Percentiles rank a stretch among this genome's conserved stretches.
Evolutionary conservation across 2,797 vertebrate species (phyloP).

Genomic region (Chelonia mydas): DNA sequence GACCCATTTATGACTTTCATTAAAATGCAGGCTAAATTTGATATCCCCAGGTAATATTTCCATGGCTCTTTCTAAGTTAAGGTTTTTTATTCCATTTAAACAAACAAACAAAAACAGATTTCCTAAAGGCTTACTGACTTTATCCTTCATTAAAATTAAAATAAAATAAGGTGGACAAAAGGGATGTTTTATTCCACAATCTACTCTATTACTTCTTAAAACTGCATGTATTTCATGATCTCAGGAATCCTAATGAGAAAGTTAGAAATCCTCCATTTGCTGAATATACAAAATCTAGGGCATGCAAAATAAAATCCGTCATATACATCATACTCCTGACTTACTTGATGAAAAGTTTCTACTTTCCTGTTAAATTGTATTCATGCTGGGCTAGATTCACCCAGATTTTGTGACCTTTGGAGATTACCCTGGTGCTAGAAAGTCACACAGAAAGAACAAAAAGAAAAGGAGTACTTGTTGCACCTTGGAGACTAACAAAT

Average conservation of each 20-base stretch:
- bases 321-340: neutral
- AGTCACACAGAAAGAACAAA: neutral
- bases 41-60: conserved; percentile 61
- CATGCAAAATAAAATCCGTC: neutral
- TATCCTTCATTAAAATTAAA: conserved; percentile 35
- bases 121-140: conserved; percentile 38
- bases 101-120: conserved; percentile 7
- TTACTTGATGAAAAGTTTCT: neutral
- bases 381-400: neutral
- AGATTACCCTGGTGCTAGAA: neutral
- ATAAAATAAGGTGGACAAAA: neutral
- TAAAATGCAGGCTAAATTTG: conserved; percentile 70
- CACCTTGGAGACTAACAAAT: no score
- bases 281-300: neutral
- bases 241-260: neutral
- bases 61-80: conserved; percentile 51
- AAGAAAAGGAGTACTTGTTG: no score
- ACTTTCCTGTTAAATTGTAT: neutral
- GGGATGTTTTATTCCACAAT: neutral
- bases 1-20: conserved; percentile 72
- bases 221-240: neutral
- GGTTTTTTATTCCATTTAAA: conserved; percentile 45
- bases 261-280: neutral
- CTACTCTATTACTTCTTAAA: conserved; percentile 14
- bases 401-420: neutral